Evolutionary conservation across 2,113 vertebrate genomes (phyloP).

Genomic region (Aptenodytes patagonicus): DNA sequence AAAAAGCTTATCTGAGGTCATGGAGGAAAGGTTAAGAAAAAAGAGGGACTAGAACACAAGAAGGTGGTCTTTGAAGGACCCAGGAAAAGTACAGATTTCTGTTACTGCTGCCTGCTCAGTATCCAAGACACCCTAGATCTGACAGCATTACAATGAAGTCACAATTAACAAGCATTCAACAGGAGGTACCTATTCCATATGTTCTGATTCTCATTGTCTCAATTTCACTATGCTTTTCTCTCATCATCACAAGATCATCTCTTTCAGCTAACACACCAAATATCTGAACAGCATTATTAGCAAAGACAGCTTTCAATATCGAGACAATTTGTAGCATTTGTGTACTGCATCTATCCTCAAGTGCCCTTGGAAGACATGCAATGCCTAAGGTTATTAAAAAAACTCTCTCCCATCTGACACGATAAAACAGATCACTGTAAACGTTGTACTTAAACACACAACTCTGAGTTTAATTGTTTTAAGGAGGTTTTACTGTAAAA

Average conservation of each 20-base stretch:
- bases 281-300: background rate
- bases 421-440: background rate
- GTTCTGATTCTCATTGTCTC: background rate
- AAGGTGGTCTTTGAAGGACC: background rate
- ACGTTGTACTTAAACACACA: background rate
- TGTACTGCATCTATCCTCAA: background rate
- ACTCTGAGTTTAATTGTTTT: background rate
- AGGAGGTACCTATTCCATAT: background rate
- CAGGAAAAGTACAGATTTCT: background rate
- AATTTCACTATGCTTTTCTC: background rate
- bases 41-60: background rate
- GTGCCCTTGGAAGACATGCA: background rate
- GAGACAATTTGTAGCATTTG: background rate
- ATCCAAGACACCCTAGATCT: background rate
- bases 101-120: background rate
- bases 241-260: background rate
- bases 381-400: background rate
- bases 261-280: background rate
- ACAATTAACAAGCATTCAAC: background rate
- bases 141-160: background rate
- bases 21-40: background rate
- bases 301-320: background rate
- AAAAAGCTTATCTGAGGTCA: background rate
- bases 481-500: background rate
- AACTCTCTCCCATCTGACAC: background rate